Evolutionary conservation across 2,888 invertebrate genomes (phyloP), one percentile per base, ranked within the genome.

Genomic region (Pseudococcus viburni): DNA sequence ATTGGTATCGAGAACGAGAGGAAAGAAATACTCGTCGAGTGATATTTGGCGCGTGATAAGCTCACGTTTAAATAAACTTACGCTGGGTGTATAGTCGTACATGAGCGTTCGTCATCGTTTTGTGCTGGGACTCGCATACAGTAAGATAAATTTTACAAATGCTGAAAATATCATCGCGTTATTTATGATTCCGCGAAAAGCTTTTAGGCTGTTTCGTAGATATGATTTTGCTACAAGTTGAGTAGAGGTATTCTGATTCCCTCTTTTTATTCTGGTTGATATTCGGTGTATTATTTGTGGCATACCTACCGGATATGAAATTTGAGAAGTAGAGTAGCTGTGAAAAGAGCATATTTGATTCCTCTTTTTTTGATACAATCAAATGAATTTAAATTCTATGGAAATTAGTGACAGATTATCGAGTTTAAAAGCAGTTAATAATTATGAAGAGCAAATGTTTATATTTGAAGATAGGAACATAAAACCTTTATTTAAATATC

Each of bases 81-180:
- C 17, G 51, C 15, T 51, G n/a, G 11, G 51, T 51, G 12, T 51
- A 12, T 59, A 8, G 55, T 6, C 55, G n/a, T 59, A n/a, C n/a
- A 59, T n/a, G n/a, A n/a, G 55, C 55, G n/a, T 59, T 59, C 59
- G 59, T 59, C 59, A 55, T 55, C 55, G 55, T 55, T 46, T 51
- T 51, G 59, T 33, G 26, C 26, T 5, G 19, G 19, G 59, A 59
- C 19, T 59, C 59, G 19, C 26, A 33, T 59, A 59, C 11, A 59
- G 59, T 59, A 59, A 59, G 59, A 59, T 59, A 19, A 59, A 59
- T 59, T 59, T 59, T 59, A 59, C 19, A 59, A 51, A 11, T 59
- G 19, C 5, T 33, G 19, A 17, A 55, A 55, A 17, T 55, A 55
- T 55, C 55, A 55, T 19, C 59, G 19, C 5, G 59, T 59, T 59